Conservation (phyloP, 2,888 invertebrate species). For the Diaphora mendica region DNA sequence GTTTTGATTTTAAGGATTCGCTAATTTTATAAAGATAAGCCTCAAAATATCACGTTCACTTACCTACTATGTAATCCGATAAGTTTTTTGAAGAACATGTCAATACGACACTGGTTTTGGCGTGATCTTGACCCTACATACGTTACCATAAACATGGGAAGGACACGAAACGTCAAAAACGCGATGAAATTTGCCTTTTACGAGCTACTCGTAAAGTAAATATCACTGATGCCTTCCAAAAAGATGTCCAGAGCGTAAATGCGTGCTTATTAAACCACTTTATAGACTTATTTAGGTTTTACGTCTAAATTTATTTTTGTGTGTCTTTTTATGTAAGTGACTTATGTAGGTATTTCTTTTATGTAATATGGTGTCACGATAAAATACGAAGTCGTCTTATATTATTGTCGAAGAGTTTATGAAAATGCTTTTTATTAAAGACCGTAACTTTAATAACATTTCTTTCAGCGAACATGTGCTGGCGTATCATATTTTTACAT, state of each 20-base stretch:
- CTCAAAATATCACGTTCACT: neutral
- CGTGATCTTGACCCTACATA: conserved; percentile 38
- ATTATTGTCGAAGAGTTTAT: conserved; percentile 27
- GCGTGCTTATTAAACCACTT: conserved; percentile 71
- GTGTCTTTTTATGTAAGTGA: conserved; percentile 44
- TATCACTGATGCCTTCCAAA: conserved; percentile 67
- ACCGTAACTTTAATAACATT: neutral
- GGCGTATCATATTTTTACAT: neutral
- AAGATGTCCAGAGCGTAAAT: conserved; percentile 66
- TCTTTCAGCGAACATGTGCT: neutral
- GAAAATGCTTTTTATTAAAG: conserved; percentile 2
- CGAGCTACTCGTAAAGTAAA: conserved; percentile 72
- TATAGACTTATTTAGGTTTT: conserved; percentile 71
- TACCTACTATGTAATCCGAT: conserved; percentile 11
- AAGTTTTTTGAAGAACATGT: conserved; percentile 44
- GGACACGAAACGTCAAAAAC: conserved; percentile 48
- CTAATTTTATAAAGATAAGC: too few relatives aligned
- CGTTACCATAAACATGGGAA: conserved; percentile 48
- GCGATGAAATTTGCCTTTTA: conserved; percentile 65
- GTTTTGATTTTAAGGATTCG: neutral
- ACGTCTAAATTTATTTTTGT: conserved; percentile 59
- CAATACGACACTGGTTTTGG: conserved; percentile 36
- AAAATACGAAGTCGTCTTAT: conserved; percentile 23
- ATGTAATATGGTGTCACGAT: conserved; percentile 30
- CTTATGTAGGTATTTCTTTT: conserved; percentile 31